Evolutionary conservation across 2,888 invertebrate genomes (phyloP).

Genomic region (Tortrix viridana): DNA sequence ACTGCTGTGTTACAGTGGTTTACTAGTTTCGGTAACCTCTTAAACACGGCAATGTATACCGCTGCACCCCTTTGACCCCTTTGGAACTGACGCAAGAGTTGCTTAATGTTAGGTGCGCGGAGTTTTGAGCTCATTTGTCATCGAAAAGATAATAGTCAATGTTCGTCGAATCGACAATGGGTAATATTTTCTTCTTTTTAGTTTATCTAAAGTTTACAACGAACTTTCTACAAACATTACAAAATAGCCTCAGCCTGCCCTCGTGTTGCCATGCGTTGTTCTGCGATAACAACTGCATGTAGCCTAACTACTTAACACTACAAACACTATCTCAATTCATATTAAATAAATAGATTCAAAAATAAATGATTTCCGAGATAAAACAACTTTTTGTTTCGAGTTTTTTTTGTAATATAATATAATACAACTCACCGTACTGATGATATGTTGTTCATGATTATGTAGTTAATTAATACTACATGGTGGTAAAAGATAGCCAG

Average conservation of each 20-base stretch:
- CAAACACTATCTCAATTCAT: too few relatives aligned
- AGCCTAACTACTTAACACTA: too few relatives aligned
- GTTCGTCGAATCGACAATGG: slow-evolving; percentile 70
- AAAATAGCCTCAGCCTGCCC: slow-evolving; percentile 11
- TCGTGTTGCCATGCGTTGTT: slow-evolving; percentile 21
- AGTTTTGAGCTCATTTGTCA: slow-evolving; percentile 72
- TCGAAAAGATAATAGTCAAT: slow-evolving; percentile 68
- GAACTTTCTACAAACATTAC: slow-evolving; percentile 31
- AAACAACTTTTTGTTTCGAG: too few relatives aligned
- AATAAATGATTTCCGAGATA: too few relatives aligned
- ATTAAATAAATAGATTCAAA: too few relatives aligned
- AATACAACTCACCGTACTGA: too few relatives aligned
- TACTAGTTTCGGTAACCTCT: slow-evolving; percentile 34
- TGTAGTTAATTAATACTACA: too few relatives aligned
- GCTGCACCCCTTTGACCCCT: slow-evolving; percentile 39
- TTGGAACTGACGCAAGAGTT: slow-evolving; percentile 39
- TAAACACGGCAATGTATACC: slow-evolving; percentile 54
- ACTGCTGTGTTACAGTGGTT: slow-evolving; percentile 42
- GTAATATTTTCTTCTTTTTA: slow-evolving; percentile 61
- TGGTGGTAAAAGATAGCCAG: too few relatives aligned
- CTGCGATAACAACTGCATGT: neutral
- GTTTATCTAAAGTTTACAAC: slow-evolving; percentile 46
- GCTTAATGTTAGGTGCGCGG: slow-evolving; percentile 53
- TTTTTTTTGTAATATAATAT: too few relatives aligned
- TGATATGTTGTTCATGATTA: too few relatives aligned